Evolutionary conservation across 2,888 invertebrate genomes (phyloP).

Genomic region (Temnothorax ravouxi): DNA sequence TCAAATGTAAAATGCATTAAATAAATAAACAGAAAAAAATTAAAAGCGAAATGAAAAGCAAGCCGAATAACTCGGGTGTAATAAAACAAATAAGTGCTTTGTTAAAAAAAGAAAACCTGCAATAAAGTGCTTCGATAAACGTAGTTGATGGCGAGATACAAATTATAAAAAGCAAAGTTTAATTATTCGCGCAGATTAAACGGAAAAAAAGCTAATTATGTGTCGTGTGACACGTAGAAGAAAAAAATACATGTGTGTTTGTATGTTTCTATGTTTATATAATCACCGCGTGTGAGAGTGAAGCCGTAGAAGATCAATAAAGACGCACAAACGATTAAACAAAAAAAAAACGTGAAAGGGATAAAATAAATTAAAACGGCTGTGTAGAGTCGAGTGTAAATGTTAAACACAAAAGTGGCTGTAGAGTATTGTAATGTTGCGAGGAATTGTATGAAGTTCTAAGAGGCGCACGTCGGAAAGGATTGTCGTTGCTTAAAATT

Average conservation of each 20-base stretch:
- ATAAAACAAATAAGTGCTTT: slow-evolving; percentile 82
- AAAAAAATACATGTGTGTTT: slow-evolving; percentile 80
- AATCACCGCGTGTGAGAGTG: slow-evolving; percentile 79
- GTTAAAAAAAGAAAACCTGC: slow-evolving; percentile 77
- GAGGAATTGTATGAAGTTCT: slow-evolving; percentile 5
- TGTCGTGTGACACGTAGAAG: slow-evolving; percentile 69
- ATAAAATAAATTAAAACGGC: slow-evolving; percentile 44
- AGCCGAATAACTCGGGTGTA: slow-evolving; percentile 66
- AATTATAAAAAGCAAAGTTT: slow-evolving; percentile 68
- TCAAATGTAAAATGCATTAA: slow-evolving; percentile 33
- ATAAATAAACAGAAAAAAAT: slow-evolving; percentile 15
- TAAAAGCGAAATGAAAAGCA: slow-evolving; percentile 2
- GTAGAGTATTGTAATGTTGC: slow-evolving; percentile 53
- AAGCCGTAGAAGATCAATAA: slow-evolving; percentile 72
- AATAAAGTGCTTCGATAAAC: slow-evolving; percentile 80
- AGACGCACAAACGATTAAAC: slow-evolving; percentile 73
- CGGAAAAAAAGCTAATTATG: slow-evolving; percentile 56
- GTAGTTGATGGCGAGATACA: slow-evolving; percentile 73
- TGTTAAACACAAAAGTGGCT: slow-evolving; percentile 51
- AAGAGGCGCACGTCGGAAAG: slow-evolving; percentile 46
- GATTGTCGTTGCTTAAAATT: slow-evolving; percentile 21
- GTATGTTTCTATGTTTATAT: slow-evolving; percentile 85
- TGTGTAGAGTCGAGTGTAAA: slow-evolving; percentile 50
- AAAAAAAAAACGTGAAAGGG: slow-evolving; percentile 45
- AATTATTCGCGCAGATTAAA: slow-evolving; percentile 69